Base-by-base conservation (phyloP, 2,888 invertebrate species). In the Athalia rosae region DNA sequence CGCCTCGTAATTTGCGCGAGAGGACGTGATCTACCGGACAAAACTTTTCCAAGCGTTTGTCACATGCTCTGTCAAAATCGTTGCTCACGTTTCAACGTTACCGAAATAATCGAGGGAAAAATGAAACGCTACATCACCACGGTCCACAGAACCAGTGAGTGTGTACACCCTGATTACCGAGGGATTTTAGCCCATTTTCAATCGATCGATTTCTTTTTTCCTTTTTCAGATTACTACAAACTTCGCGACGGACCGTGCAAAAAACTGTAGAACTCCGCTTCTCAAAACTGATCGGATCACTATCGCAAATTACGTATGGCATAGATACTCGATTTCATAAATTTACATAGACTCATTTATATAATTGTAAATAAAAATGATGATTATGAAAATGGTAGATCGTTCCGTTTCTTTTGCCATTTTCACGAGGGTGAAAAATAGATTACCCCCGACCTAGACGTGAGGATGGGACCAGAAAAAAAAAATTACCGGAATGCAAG, bases 61-160 rank as follows among this genome's bases (percentile, higher is more conserved):
- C 87, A 89, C 78, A 89, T 89, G 89, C 81, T 83, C 28, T 89
- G 89, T 80, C 79, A 83, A 79, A 89, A 89, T 81, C 80, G 81
- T n/a, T 88, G 89, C 79, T 83, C 87, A 47, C 82, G 79, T 73
- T 85, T 83, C 78, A 84, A 83, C 4, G 15, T 81, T 7, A 77
- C 79, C 61, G 79, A 80, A 67, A 79, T 81, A 53, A 74, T 76
- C 5, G 77, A 77, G 6, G 79, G 81, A n/a, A 79, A 78, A 2
- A 48, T 73, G 7, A 82, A 80, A 47, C 80, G 80, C 74, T 78
- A 82, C 64, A 43, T 81, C 66, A 79, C 79, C 11, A 77, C 77
- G 0, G 84, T 83, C 3, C 84, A 77, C 48, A 81, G 88, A 79
- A 80, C 85, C 6, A 87, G 89, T 89, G 78, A 88, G 87, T 85